These are phyloP conservation scores for Pempheris klunzingeri DNA, from an alignment of 2,797 vertebrate species.

Conservation along the genomic window DNA sequence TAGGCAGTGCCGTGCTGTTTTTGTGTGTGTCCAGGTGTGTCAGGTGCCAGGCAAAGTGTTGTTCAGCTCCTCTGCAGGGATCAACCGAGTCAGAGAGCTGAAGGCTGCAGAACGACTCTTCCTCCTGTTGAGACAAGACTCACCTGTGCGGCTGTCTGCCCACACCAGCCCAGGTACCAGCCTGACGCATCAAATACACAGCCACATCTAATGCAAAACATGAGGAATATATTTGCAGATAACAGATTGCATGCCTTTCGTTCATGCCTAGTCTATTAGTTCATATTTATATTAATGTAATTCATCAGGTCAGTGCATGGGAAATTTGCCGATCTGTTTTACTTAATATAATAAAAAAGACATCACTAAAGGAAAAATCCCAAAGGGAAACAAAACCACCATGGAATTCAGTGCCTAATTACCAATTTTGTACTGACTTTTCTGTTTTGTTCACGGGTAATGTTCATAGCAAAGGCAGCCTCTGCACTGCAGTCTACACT, in stretches of 20 bases:
- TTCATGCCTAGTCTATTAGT: background rate
- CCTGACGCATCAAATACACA: background rate
- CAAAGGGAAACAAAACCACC: background rate
- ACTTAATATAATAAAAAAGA: background rate
- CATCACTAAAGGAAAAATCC: background rate
- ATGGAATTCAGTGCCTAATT: background rate
- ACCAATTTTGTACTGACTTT: background rate
- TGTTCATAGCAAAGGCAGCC: slow-evolving; percentile 69
- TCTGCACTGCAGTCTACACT: slow-evolving; percentile 84
- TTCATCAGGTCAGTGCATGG: background rate
- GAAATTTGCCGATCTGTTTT: background rate
- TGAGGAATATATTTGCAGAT: background rate
- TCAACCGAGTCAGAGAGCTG: slow-evolving; percentile 80
- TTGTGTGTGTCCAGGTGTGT: slow-evolving; percentile 85
- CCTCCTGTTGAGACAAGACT: slow-evolving; percentile 85
- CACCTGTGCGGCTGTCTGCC: slow-evolving; percentile 72
- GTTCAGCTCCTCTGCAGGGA: slow-evolving; percentile 84
- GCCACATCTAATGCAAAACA: background rate
- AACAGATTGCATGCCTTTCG: background rate
- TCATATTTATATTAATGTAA: background rate
- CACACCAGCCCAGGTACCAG: slow-evolving; percentile 80
- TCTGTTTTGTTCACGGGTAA: background rate
- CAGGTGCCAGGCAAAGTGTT: slow-evolving; percentile 91
- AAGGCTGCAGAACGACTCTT: slow-evolving; percentile 93
- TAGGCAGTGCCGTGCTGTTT: no score